phyloP scores from a whole-genome alignment of 2,797 vertebrate genomes.

The Manis pentadactyla region DNA sequence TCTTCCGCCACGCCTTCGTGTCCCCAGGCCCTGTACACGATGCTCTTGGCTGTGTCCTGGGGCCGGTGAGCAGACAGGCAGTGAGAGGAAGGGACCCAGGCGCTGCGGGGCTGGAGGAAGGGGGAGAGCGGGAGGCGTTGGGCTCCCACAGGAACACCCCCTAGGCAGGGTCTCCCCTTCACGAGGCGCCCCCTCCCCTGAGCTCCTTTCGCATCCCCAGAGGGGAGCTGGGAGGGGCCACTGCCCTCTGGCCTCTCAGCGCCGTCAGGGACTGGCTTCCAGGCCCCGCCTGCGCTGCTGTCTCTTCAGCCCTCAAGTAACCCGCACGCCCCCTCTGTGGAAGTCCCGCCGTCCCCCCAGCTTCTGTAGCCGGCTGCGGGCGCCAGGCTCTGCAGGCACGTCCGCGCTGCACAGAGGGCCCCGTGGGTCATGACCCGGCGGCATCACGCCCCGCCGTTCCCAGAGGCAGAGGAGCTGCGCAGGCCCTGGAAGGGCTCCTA shows the following conservation, averaged over 20 bases:
- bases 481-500: neutral
- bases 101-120: neutral
- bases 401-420: neutral
- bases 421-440: no score
- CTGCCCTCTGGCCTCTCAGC: neutral
- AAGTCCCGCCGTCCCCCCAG: neutral
- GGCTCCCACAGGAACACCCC: neutral
- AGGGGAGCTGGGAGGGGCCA: neutral
- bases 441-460: neutral
- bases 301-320: neutral
- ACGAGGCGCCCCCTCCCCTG: no score
- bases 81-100: neutral
- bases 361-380: neutral
- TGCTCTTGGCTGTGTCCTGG: neutral
- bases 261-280: neutral
- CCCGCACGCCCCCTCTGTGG: neutral
- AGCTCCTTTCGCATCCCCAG: neutral
- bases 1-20: neutral
- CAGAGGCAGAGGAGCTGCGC: accelerated
- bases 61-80: no score
- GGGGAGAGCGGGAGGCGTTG: accelerated
- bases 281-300: neutral
- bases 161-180: no score
- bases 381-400: neutral
- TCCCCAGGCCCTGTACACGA: accelerated